Conservation (phyloP, 2,113 vertebrate species). For the Amblyornis subalaris region DNA sequence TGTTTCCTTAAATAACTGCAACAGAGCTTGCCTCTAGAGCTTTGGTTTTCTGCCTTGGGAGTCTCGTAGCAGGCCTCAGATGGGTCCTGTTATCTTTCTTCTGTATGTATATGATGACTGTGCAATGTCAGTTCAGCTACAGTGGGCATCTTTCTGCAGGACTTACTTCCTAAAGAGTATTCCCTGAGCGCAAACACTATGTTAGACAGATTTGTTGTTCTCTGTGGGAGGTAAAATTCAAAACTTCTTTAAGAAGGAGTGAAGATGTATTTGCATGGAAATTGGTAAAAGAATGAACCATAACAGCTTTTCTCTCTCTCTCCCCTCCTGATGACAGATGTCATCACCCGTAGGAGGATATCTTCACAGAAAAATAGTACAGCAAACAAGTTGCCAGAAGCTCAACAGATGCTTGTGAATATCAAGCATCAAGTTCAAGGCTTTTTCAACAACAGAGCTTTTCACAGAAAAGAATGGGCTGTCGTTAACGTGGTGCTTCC, state of each 20-base stretch:
- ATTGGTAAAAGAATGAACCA: neutral
- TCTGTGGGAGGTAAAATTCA: neutral
- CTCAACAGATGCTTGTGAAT: neutral
- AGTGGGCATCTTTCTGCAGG: neutral
- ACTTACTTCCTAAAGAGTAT: neutral
- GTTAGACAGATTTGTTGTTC: neutral
- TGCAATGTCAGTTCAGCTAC: neutral
- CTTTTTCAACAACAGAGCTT: neutral
- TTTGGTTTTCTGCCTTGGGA: neutral
- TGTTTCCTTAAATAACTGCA: neutral
- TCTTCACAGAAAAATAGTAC: neutral
- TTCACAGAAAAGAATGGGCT: neutral
- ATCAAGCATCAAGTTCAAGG: neutral
- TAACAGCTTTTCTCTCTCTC: neutral
- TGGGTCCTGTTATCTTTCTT: neutral
- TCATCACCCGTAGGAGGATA: neutral
- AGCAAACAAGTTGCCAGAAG: neutral
- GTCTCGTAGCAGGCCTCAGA: rapidly evolving
- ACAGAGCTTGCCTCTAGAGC: neutral
- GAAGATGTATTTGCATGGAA: neutral
- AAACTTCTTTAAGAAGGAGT: neutral
- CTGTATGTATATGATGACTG: neutral
- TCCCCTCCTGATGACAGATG: neutral
- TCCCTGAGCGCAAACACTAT: neutral
- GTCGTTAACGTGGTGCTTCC: rapidly evolving